These are phyloP conservation scores for Zaprionus camerounensis DNA, from an alignment of 1,140 invertebrate species.

Conservation along the genomic window DNA sequence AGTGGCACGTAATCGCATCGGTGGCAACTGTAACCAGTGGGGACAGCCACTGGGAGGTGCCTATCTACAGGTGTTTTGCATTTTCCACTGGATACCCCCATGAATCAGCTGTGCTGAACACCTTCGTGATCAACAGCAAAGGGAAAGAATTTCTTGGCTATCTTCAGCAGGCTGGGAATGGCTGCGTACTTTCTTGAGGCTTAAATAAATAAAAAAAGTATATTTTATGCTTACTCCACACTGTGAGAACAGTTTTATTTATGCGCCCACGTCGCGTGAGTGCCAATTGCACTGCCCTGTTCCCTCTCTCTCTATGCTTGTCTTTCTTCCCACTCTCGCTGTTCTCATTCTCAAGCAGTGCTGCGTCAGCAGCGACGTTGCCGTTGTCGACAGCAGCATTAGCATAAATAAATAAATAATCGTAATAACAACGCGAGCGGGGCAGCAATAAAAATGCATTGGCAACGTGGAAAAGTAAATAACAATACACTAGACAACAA, in stretches of 20 bases:
- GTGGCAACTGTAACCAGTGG: slow-evolving; percentile 38
- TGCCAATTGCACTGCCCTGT: slow-evolving; percentile 47
- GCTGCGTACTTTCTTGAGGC: slow-evolving; percentile 57
- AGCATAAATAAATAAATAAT: slow-evolving; percentile 83
- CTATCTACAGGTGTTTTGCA: slow-evolving; percentile 44
- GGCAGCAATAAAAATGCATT: slow-evolving; percentile 42
- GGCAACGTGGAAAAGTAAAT: slow-evolving; percentile 56
- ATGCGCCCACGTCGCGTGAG: slow-evolving; percentile 71
- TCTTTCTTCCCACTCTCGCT: slow-evolving; percentile 39
- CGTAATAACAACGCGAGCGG: slow-evolving; percentile 47
- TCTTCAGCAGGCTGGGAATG: slow-evolving; percentile 57
- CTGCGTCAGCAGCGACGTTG: slow-evolving; percentile 47
- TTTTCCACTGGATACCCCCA: slow-evolving; percentile 24
- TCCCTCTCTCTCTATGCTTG: slow-evolving; percentile 34
- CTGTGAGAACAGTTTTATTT: slow-evolving; percentile 69
- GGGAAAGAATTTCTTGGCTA: slow-evolving; percentile 60
- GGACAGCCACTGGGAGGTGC: slow-evolving; percentile 29
- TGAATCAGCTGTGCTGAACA: slow-evolving; percentile 35
- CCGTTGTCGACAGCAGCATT: slow-evolving; percentile 62
- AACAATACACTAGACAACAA: slow-evolving; percentile 47
- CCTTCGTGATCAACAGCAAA: slow-evolving; percentile 41
- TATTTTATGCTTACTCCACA: background rate
- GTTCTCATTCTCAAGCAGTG: slow-evolving; percentile 79
- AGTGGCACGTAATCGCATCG: slow-evolving; percentile 30
- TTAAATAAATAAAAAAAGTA: slow-evolving; percentile 36